Percentiles rank a stretch among this genome's conserved stretches.
Conservation (phyloP, 1,140 invertebrate genomes). For the Metopolophium dirhodum region DNA sequence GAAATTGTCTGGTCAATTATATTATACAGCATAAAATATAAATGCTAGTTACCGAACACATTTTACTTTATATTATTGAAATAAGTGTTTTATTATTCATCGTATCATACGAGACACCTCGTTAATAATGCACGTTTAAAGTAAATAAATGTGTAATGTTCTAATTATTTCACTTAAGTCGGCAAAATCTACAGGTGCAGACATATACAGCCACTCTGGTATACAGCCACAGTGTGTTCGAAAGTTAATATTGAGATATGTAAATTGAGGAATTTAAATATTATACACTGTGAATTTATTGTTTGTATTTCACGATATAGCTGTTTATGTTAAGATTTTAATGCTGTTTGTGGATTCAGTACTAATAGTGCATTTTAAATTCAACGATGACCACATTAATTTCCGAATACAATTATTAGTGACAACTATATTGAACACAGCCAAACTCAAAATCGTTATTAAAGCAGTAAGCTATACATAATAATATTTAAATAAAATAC, state of each 20-base stretch:
- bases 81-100: conserved; percentile 2
- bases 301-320: neutral
- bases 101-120: neutral
- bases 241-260: conserved; percentile 37
- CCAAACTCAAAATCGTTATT: neutral
- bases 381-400: conserved; percentile 31
- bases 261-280: conserved; percentile 45
- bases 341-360: conserved; percentile 15
- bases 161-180: conserved; percentile 27
- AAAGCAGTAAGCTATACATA: neutral
- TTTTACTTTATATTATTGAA: conserved; percentile 4
- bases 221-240: neutral
- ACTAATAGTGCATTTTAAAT: conserved; percentile 33
- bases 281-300: neutral
- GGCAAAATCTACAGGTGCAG: neutral
- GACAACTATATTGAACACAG: neutral
- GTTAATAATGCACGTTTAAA: conserved; percentile 41
- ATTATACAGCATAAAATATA: neutral
- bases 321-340: conserved; percentile 11
- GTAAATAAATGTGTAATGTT: conserved; percentile 37
- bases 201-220: neutral
- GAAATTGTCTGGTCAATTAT: neutral
- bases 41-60: neutral
- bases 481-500: neutral
- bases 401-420: conserved; percentile 31